A percentile compares a stretch with the other conserved stretches of the same genome.
Evolutionary conservation across 2,797 vertebrate species (phyloP).

Genomic region (Cetoscarus ocellatus): DNA sequence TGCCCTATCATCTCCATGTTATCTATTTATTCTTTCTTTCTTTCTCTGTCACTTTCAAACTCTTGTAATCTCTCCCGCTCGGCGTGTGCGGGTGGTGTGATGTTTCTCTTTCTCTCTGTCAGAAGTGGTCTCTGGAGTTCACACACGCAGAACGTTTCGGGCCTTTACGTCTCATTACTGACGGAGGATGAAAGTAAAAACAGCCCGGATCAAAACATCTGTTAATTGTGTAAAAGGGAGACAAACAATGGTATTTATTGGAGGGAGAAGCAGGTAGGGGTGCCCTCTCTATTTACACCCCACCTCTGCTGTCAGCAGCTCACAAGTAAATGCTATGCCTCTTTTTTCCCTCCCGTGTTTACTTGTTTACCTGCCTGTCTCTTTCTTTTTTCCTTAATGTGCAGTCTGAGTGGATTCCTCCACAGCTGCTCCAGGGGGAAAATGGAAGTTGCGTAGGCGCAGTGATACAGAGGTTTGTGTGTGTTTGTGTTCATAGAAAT

Average conservation of each 20-base stretch:
- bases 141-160: constrained; percentile 58
- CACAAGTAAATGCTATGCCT: constrained; percentile 33
- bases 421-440: constrained; percentile 9
- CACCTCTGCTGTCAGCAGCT: constrained; percentile 70
- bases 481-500: background rate
- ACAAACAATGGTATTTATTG: constrained; percentile 75
- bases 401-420: constrained; percentile 21
- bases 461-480: constrained; percentile 6
- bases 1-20: constrained; percentile 66
- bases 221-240: constrained; percentile 79
- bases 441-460: background rate
- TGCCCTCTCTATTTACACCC: constrained; percentile 66
- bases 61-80: constrained; percentile 26
- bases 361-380: constrained; percentile 28
- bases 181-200: constrained; percentile 72
- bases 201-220: constrained; percentile 71
- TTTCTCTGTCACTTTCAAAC: constrained; percentile 51
- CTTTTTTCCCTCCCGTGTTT: constrained; percentile 39
- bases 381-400: constrained; percentile 18
- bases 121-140: constrained; percentile 71
- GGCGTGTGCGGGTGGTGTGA: constrained; percentile 45
- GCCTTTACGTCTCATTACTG: constrained; percentile 72
- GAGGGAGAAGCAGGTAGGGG: constrained; percentile 52
- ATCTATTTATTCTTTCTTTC: constrained; percentile 55
- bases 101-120: constrained; percentile 65